Conservation (phyloP, 2,113 vertebrate genomes). For the Pyrgilauda ruficollis region DNA sequence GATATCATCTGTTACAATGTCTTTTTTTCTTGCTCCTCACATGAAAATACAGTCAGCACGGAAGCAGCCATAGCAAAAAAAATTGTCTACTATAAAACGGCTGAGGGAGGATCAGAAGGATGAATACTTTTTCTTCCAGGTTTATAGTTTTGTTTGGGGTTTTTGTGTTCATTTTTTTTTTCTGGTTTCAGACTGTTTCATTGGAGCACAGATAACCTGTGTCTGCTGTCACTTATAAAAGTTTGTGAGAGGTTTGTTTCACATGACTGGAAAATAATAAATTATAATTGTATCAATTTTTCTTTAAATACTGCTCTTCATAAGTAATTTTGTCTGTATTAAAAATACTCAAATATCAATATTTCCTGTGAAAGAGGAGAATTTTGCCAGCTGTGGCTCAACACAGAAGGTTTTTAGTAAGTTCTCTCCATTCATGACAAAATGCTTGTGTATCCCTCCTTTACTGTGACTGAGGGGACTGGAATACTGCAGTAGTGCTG, state of each 20-base stretch:
- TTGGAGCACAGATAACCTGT: background rate
- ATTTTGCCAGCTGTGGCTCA: background rate
- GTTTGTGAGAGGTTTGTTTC: background rate
- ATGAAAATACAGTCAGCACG: background rate
- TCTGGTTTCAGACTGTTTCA: background rate
- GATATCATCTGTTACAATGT: accelerated
- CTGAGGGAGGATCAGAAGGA: background rate
- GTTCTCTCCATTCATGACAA: background rate
- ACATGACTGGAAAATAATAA: background rate
- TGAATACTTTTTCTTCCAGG: background rate
- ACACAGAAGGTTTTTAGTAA: background rate
- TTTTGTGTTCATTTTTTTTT: background rate
- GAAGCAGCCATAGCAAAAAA: background rate
- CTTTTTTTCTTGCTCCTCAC: background rate
- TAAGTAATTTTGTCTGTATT: background rate
- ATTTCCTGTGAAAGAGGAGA: background rate
- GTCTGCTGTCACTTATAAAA: background rate
- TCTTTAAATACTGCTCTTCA: background rate
- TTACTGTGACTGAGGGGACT: background rate
- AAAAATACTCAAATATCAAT: background rate
- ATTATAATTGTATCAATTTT: background rate
- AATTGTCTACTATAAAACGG: background rate
- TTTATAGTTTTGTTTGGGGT: background rate
- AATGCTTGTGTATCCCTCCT: background rate
- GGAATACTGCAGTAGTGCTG: background rate